A percentile compares a stretch with the other conserved stretches of the same genome.
Evolutionary conservation across 2,113 vertebrate genomes (phyloP).

Genomic region (Lota lota): DNA sequence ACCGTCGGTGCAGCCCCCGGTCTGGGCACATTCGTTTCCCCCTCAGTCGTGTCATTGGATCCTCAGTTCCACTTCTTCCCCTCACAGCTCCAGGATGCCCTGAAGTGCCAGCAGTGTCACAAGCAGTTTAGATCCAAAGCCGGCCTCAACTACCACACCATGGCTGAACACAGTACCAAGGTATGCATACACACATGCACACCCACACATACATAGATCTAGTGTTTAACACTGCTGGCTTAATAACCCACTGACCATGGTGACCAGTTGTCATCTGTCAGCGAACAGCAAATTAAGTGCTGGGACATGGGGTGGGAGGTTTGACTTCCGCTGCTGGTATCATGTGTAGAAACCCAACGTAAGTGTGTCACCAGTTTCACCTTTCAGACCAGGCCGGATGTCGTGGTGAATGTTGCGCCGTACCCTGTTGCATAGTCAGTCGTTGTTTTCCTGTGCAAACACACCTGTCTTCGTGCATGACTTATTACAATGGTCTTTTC

Average conservation of each 20-base stretch:
- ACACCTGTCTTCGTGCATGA: background rate
- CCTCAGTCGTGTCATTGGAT: slow-evolving; percentile 17
- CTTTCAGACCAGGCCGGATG: background rate
- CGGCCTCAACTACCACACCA: slow-evolving; percentile 96
- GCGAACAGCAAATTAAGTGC: slow-evolving; percentile 10
- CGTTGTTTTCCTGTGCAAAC: background rate
- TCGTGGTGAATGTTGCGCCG: background rate
- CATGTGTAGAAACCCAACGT: no score
- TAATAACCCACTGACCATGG: slow-evolving; percentile 34
- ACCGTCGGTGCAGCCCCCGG: background rate
- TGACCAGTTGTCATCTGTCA: slow-evolving; percentile 22
- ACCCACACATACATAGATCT: background rate
- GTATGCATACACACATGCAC: slow-evolving; percentile 59
- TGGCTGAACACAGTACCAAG: slow-evolving; percentile 93
- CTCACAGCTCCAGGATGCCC: slow-evolving; percentile 89
- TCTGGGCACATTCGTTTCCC: no score
- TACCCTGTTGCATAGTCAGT: no score
- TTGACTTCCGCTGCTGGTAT: no score
- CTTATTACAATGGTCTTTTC: slow-evolving; percentile 1
- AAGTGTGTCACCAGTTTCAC: slow-evolving; percentile 16
- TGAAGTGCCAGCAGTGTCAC: slow-evolving; percentile 94
- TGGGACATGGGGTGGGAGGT: no score
- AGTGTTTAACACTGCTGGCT: slow-evolving; percentile 20
- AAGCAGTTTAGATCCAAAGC: slow-evolving; percentile 98
- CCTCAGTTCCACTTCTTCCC: slow-evolving; percentile 30